Conservation (phyloP, 2,888 invertebrate genomes). For the Theretra japonica region DNA sequence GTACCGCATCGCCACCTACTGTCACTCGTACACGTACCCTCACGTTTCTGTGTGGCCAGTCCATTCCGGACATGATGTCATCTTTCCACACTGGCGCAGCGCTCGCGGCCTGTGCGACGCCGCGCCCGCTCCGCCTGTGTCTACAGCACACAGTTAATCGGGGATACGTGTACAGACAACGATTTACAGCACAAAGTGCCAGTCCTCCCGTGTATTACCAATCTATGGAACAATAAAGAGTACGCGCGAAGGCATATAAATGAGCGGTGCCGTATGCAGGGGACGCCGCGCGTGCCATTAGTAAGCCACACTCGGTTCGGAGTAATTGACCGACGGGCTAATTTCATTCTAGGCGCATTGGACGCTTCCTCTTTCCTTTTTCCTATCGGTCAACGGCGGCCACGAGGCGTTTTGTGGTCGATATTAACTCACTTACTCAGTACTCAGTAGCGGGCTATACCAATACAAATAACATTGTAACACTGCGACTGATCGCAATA, state of each 20-base stretch:
- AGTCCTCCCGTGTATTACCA: constrained; percentile 84
- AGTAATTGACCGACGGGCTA: constrained; percentile 83
- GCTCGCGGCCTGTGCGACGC: constrained; percentile 74
- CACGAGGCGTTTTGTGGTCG: constrained; percentile 62
- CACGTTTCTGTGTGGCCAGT: constrained; percentile 77
- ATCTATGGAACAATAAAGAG: constrained; percentile 84
- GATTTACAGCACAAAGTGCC: constrained; percentile 83
- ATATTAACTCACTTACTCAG: constrained; percentile 39
- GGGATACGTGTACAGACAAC: constrained; percentile 81
- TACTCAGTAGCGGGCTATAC: not conserved
- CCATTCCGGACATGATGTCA: constrained; percentile 81
- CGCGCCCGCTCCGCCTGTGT: constrained; percentile 61
- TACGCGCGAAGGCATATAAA: constrained; percentile 76
- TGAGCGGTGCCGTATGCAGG: constrained; percentile 78
- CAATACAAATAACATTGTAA: not conserved
- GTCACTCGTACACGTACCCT: constrained; percentile 67
- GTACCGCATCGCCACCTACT: constrained; percentile 34
- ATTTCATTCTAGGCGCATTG: constrained; percentile 82
- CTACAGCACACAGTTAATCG: constrained; percentile 79
- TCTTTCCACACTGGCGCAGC: constrained; percentile 66
- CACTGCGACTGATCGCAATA: not conserved
- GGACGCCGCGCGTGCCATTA: constrained; percentile 76
- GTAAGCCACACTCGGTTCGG: constrained; percentile 75
- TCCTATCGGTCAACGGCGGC: constrained; percentile 81
- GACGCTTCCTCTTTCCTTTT: constrained; percentile 84